phyloP scores from a whole-genome alignment of 2,888 invertebrate genomes.

The Brachypalpus laphriformis region DNA sequence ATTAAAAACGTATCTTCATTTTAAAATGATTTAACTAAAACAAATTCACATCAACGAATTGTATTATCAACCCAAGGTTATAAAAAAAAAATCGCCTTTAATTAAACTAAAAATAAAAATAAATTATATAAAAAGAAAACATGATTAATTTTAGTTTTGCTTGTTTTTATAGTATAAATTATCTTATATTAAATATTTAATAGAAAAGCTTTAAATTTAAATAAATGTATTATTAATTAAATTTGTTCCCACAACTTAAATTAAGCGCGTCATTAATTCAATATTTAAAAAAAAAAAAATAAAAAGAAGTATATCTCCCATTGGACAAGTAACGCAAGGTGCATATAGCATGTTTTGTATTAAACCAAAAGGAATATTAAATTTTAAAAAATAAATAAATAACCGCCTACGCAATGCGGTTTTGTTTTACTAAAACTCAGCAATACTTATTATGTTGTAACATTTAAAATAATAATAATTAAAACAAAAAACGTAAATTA shows the following conservation, averaged over 20 bases:
- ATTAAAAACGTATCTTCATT: background rate
- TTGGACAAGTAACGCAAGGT: constrained; percentile 11
- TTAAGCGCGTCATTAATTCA: constrained; percentile 24
- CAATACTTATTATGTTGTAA: constrained; percentile 60
- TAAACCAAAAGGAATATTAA: constrained; percentile 7
- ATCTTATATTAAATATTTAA: constrained; percentile 23
- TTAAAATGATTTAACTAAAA: background rate
- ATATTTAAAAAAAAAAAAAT: constrained; percentile 4
- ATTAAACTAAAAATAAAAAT: constrained; percentile 24
- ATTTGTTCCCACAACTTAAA: constrained; percentile 24
- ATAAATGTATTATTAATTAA: constrained; percentile 3
- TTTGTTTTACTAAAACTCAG: constrained; percentile 57
- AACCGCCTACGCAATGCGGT: constrained; percentile 10
- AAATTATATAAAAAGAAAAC: background rate
- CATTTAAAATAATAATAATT: constrained; percentile 24
- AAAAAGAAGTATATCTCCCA: constrained; percentile 1
- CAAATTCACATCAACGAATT: constrained; percentile 66
- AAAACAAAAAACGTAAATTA: constrained; percentile 32
- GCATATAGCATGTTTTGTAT: constrained; percentile 30
- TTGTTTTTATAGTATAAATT: constrained; percentile 44
- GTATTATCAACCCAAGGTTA: constrained; percentile 68
- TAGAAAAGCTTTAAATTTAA: constrained; percentile 61
- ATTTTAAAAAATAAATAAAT: background rate
- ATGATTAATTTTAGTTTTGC: constrained; percentile 34
- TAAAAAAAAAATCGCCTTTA: constrained; percentile 64